These are phyloP conservation scores for Petroica traversi DNA, from an alignment of 2,113 vertebrate genomes.

Conservation along the genomic window DNA sequence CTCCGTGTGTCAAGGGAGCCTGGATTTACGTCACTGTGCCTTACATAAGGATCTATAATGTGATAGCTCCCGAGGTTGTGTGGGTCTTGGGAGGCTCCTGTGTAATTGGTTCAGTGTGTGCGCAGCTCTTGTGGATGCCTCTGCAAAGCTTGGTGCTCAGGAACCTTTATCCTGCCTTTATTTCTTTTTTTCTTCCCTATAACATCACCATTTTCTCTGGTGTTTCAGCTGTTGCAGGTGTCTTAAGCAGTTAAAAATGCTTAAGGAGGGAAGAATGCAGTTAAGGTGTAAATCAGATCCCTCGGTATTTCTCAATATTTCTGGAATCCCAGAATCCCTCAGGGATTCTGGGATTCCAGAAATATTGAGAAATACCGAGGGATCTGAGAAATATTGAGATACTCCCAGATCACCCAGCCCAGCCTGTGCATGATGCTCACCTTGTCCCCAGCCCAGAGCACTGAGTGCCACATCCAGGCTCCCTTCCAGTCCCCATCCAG, in stretches of 20 bases:
- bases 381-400: too few species aligned
- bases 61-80: background rate
- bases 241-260: background rate
- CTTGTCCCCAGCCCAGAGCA: background rate
- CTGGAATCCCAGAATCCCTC: background rate
- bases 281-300: background rate
- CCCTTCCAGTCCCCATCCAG: background rate
- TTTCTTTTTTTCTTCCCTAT: rapidly evolving
- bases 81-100: background rate
- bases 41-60: conserved; percentile 11
- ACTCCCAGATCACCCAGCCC: rapidly evolving
- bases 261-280: rapidly evolving
- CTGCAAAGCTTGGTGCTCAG: rapidly evolving
- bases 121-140: background rate
- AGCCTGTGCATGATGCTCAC: rapidly evolving
- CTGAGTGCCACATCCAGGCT: rapidly evolving
- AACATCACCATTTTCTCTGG: background rate
- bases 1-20: conserved; percentile 1
- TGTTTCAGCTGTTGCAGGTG: background rate
- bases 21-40: conserved; percentile 8
- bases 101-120: background rate
- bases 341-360: too few species aligned
- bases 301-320: background rate
- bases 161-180: background rate
- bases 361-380: too few species aligned